phyloP scores from a whole-genome alignment of 1,140 invertebrate species.

The Drosophila truncata region DNA sequence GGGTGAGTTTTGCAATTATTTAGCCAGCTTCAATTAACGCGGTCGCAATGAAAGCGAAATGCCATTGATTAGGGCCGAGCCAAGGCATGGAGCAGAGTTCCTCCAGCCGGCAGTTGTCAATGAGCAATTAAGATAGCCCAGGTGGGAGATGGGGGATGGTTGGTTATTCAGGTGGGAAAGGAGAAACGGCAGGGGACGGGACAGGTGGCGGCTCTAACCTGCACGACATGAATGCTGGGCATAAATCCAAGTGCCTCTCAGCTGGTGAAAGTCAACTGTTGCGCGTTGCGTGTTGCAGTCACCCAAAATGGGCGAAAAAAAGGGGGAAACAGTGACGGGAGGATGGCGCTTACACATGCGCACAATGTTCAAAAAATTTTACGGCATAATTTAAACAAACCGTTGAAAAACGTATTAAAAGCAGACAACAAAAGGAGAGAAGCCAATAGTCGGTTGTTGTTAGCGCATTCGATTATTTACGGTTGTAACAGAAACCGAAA shows the following conservation, averaged over 20 bases:
- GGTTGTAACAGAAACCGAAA: constrained; percentile 26
- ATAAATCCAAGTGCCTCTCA: constrained; percentile 59
- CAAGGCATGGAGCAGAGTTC: constrained; percentile 2
- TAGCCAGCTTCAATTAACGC: constrained; percentile 54
- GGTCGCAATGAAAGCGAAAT: constrained; percentile 68
- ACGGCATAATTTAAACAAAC: constrained; percentile 78
- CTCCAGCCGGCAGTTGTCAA: constrained; percentile 44
- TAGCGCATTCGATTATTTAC: constrained; percentile 49
- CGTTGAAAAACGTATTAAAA: constrained; percentile 59
- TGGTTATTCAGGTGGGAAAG: not conserved
- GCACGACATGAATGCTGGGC: constrained; percentile 52
- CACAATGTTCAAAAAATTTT: constrained; percentile 59
- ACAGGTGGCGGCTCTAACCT: constrained; percentile 39
- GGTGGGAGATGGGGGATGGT: constrained; percentile 31
- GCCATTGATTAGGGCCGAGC: constrained; percentile 60
- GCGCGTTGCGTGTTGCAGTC: constrained; percentile 77
- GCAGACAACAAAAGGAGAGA: constrained; percentile 23
- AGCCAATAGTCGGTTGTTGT: constrained; percentile 11
- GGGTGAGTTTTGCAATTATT: constrained; percentile 42
- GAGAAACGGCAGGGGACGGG: not conserved
- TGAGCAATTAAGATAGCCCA: constrained; percentile 67
- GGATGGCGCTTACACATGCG: constrained; percentile 60
- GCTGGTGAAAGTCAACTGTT: constrained; percentile 80
- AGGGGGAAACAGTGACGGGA: not conserved
- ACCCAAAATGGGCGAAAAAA: not conserved